A percentile compares a stretch with the other conserved stretches of the same genome.
These are phyloP conservation scores for Vulpes ferrilata DNA, from an alignment of 2,113 vertebrate species.

Conservation along the genomic window DNA sequence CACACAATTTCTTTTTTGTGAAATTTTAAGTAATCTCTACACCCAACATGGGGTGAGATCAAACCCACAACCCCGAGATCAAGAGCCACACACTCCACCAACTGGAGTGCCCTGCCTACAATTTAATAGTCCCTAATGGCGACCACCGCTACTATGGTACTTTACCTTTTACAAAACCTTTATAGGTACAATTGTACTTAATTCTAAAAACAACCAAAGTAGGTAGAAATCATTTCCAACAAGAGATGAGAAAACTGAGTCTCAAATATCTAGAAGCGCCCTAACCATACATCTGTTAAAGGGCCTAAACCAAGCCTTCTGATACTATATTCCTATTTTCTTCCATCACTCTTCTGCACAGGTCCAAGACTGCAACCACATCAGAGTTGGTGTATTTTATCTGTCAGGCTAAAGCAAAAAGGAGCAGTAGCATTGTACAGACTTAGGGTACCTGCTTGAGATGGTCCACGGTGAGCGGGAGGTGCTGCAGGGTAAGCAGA, in stretches of 20 bases:
- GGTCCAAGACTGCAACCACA: neutral
- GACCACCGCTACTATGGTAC: too few species aligned
- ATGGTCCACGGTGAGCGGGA: slow-evolving; percentile 96
- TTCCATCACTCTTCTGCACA: neutral
- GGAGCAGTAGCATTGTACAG: neutral
- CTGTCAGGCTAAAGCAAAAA: neutral
- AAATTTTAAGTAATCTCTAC: neutral
- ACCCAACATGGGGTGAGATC: neutral
- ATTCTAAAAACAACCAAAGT: neutral
- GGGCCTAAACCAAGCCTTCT: neutral
- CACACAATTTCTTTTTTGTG: neutral
- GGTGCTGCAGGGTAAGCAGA: slow-evolving; percentile 94
- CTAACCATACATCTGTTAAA: neutral
- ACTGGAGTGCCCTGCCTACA: neutral
- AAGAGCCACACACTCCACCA: neutral
- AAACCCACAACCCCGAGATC: neutral
- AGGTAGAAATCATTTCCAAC: neutral
- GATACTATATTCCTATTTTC: neutral
- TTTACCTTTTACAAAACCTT: neutral
- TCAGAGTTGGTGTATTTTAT: neutral
- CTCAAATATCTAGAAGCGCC: neutral
- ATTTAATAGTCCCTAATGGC: neutral
- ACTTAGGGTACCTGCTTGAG: slow-evolving; percentile 92
- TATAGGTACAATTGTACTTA: neutral
- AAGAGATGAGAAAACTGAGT: neutral